A percentile compares a stretch with the other conserved stretches of the same genome.
These are phyloP conservation scores for Sibirionetta formosa DNA, from an alignment of 2,797 vertebrate genomes.

Conservation along the genomic window DNA sequence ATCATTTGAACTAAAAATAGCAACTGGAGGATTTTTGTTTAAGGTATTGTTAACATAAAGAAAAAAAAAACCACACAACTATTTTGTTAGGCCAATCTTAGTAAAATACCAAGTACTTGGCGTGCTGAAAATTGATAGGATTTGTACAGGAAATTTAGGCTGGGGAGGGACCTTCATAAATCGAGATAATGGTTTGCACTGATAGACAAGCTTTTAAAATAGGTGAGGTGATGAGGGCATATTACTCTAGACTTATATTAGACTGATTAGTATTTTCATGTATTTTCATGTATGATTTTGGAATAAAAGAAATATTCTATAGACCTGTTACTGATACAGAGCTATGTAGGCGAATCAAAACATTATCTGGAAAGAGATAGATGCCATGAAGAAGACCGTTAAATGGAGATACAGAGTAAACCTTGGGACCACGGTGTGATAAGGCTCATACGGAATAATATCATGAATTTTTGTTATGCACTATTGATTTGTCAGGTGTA, in stretches of 20 bases:
- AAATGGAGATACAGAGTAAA: neutral
- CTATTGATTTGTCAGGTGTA: neutral
- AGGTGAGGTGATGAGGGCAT: neutral
- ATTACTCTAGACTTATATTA: neutral
- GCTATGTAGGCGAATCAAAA: neutral
- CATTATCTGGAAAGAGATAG: neutral
- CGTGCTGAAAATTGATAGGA: neutral
- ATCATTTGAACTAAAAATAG: slow-evolving; percentile 1
- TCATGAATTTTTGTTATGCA: neutral
- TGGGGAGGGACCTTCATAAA: neutral
- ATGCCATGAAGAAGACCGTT: neutral
- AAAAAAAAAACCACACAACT: neutral
- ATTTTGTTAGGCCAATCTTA: neutral
- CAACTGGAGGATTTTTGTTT: neutral
- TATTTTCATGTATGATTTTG: neutral
- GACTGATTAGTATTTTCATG: neutral
- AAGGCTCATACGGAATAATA: neutral
- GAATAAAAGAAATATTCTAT: neutral
- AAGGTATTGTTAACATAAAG: neutral
- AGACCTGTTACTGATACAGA: neutral
- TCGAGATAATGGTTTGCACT: neutral
- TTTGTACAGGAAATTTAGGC: neutral
- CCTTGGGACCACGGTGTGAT: neutral
- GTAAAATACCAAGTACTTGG: neutral
- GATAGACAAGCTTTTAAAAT: neutral